Evolutionary conservation across 2,113 vertebrate species (phyloP), one percentile per base, ranked within the genome.

Genomic region (Hippocampus barbouri): DNA sequence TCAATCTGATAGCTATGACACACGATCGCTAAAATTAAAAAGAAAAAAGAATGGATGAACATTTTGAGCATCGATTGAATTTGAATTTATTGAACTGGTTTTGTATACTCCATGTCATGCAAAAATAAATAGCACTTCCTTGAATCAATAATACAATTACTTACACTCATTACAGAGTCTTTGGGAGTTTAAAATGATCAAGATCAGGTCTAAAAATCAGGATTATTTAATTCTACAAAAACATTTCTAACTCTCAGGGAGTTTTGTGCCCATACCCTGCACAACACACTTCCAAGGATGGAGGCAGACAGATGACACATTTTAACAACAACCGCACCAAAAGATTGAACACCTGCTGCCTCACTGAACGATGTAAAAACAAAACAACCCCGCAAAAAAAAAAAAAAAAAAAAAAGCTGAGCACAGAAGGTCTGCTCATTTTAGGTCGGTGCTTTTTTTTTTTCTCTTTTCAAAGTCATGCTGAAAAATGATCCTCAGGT

Each of bases 261-360:
- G 59, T 67, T 30, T 43, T 47, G 30, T 60, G 43, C 16, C 2
- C 41, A 16, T n/a, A 68, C 14, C 23, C 41, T 60, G 14, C 12
- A 43, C 45, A 45, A 66, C 45, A 38, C 10, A n/a, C 47, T 68
- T n/a, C 51, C 57, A 51, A 53, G 53, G 7, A 0, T 9, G 53
- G 54, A 60, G 7, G 25, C 45, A 70, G 62, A 49, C 54, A 66
- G 77, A 43, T 57, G 68, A 18, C 54, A 38, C 74, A 56, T 76
- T 78, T 73, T 59, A 8, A 47, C 40, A 73, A 76, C 40, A 66
- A 23, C 64, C 77, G 54, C 69, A 73, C 40, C 63, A 41, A 59
- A 72, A 23, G 54, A 71, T 49, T 77, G 79, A 74, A 73, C 84
- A 86, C 84, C 79, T 81, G 76, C 82, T 76, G 70, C 76, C 64